Base-by-base conservation (phyloP, 2,888 invertebrate species). In the Harpalus rubripes region DNA sequence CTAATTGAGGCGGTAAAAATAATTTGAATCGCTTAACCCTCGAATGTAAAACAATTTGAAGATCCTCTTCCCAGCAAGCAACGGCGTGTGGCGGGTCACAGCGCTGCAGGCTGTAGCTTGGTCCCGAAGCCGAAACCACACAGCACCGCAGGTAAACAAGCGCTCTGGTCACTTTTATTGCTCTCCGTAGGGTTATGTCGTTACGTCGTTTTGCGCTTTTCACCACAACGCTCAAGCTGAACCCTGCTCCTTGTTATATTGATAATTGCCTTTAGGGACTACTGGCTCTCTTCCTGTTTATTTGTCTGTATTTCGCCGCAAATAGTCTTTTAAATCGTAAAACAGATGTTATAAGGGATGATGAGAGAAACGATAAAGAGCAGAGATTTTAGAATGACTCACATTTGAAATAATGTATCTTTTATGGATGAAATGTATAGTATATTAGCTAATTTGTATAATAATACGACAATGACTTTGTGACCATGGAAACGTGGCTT, bases 201-300 rank as follows among this genome's bases (percentile, higher is more conserved):
- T 18, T 52, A 59, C 63, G 63, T 68, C 72, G 72, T 74, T 74
- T 74, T 74, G 72, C 72, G 72, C 72, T 74, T 74, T 74, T 74
- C 72, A 74, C 72, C 44, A 44, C 72, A 52, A 68, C 22, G 32
- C 18, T 39, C 32, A 32, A 32, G 32, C 32, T 32, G 41, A 68
- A 41, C 68, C 32, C 41, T 68, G 39, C 39, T 74, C 44, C 72
- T 74, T 74, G 68, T 68, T 68, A 68, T 68, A 68, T 68, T 68
- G 68, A 68, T 68, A 68, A 68, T 68, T 68, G 68, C 68, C 68
- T 68, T 68, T 68, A 39, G 68, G 68, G 68, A 68, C 68, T 68
- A 32, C 12, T 39, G 39, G 15, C 15, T 44, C 68, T 39, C 18
- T 15, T 44, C 18, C 44, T 44, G 72, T 74, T 74, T 44, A 74